phyloP scores from a whole-genome alignment of 2,797 vertebrate species.

The Alfaro cultratus region DNA sequence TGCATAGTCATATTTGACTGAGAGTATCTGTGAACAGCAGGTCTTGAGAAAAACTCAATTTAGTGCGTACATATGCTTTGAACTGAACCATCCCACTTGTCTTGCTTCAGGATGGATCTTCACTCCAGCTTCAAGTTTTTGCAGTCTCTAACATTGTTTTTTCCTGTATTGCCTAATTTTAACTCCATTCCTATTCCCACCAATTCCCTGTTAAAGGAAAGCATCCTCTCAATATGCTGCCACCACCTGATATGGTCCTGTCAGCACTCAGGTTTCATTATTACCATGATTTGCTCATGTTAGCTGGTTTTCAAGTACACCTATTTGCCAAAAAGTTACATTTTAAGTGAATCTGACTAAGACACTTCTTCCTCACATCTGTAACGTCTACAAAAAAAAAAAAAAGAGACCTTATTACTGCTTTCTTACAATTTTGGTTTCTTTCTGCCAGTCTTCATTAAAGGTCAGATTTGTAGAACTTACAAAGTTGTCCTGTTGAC shows the following conservation, averaged over 20 bases:
- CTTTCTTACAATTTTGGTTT: background rate
- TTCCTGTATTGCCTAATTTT: background rate
- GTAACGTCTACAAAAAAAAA: background rate
- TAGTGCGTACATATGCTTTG: background rate
- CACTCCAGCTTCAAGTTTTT: background rate
- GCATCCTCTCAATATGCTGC: background rate
- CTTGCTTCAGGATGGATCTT: background rate
- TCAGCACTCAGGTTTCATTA: background rate
- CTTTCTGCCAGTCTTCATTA: background rate
- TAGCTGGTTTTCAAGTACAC: background rate
- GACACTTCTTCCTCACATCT: background rate
- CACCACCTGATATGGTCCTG: background rate
- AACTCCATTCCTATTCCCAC: background rate
- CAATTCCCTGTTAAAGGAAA: background rate
- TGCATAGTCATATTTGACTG: background rate
- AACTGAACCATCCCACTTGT: background rate
- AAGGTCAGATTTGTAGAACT: background rate
- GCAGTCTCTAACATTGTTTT: background rate
- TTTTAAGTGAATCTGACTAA: background rate
- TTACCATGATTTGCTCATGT: background rate
- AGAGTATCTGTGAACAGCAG: background rate
- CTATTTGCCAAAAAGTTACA: background rate
- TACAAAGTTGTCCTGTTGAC: background rate
- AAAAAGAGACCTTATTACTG: no score
- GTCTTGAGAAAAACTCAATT: background rate